Conservation (phyloP, 2,888 invertebrate genomes). For the Sepiola atlantica region DNA sequence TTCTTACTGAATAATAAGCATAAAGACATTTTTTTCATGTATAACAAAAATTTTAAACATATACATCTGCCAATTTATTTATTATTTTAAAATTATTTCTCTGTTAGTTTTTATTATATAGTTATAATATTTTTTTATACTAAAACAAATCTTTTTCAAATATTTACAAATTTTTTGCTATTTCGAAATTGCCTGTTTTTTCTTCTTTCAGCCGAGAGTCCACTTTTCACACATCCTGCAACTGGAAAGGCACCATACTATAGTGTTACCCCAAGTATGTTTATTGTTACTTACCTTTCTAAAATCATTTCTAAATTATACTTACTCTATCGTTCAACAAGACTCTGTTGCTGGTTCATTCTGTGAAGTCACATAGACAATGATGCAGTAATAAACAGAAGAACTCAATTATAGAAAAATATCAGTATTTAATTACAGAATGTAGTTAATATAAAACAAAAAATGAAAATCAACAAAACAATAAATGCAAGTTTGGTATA, state of each 20-base stretch:
- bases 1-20: too few relatives aligned
- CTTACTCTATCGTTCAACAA: not conserved
- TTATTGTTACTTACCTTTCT: not conserved
- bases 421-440: too few relatives aligned
- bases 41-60: too few relatives aligned
- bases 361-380: not conserved
- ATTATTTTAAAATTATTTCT: not conserved
- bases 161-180: not conserved
- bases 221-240: not conserved
- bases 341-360: too few relatives aligned
- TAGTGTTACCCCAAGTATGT: not conserved
- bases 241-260: slow-evolving; percentile 40
- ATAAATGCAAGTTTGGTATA: too few relatives aligned
- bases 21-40: too few relatives aligned
- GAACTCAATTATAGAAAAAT: too few relatives aligned
- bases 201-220: not conserved
- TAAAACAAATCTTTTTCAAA: not conserved
- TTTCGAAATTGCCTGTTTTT: not conserved
- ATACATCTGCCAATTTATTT: not conserved
- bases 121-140: not conserved
- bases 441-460: too few relatives aligned
- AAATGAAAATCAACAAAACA: too few relatives aligned
- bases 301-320: not conserved
- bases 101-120: not conserved
- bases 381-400: too few relatives aligned